These are phyloP conservation scores for Camelus dromedarius DNA, from an alignment of 2,113 vertebrate species.

Conservation along the genomic window DNA sequence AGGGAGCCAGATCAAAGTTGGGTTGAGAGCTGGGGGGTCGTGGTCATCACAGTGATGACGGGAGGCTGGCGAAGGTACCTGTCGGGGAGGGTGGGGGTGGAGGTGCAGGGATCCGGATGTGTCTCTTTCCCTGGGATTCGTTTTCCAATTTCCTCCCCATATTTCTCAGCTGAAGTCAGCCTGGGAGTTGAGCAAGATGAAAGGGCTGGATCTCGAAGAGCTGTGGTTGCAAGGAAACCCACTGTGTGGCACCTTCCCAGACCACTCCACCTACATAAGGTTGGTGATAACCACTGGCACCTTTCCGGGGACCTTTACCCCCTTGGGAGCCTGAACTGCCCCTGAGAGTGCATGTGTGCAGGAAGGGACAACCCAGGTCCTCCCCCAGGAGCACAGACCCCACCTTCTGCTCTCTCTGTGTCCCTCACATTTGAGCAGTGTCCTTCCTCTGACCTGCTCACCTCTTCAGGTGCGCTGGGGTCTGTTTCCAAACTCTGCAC, in stretches of 20 bases:
- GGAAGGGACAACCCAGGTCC: background rate
- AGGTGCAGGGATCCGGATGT: no score
- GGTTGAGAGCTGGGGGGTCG: background rate
- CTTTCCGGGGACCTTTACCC: background rate
- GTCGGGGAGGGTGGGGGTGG: background rate
- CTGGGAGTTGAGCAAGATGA: constrained; percentile 91
- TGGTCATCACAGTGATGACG: background rate
- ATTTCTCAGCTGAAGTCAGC: constrained; percentile 87
- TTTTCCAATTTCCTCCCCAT: background rate
- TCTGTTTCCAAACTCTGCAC: background rate
- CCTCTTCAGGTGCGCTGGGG: background rate
- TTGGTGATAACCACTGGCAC: constrained; percentile 65
- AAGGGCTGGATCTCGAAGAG: constrained; percentile 91
- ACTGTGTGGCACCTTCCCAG: constrained; percentile 88
- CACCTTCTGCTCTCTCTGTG: background rate
- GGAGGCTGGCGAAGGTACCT: background rate
- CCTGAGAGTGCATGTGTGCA: background rate
- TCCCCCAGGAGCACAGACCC: background rate
- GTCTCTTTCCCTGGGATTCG: background rate
- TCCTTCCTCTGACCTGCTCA: background rate
- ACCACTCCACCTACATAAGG: constrained; percentile 87
- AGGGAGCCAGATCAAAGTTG: background rate
- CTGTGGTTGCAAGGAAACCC: constrained; percentile 92
- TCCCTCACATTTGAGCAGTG: background rate
- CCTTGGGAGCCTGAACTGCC: constrained; percentile 83